Conservation (phyloP, 2,113 vertebrate genomes). For the Mormyrus iriodes region DNA sequence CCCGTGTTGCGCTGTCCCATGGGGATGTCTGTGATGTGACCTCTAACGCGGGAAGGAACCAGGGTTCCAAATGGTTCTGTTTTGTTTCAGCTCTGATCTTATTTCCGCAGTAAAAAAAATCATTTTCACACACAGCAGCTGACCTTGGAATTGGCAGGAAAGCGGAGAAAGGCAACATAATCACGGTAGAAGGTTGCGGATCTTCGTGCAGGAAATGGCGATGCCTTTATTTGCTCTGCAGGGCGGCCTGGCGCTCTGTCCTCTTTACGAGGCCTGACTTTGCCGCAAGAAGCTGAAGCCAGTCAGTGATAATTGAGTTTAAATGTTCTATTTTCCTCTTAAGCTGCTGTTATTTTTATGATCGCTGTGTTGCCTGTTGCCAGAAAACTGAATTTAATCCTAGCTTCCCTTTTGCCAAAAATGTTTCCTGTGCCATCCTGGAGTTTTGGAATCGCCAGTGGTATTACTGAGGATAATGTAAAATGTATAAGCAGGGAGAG, state of each 20-base stretch:
- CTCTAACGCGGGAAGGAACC: constrained; percentile 4
- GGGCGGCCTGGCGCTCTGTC: too few relatives aligned
- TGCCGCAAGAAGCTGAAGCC: background rate
- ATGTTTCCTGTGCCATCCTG: background rate
- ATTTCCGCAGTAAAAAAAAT: background rate
- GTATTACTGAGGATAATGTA: background rate
- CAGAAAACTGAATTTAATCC: background rate
- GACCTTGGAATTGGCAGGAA: constrained; percentile 14
- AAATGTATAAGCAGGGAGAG: background rate
- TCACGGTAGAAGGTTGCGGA: background rate
- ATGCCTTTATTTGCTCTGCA: background rate
- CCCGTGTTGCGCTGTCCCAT: background rate
- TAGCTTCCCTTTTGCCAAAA: background rate
- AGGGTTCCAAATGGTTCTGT: background rate
- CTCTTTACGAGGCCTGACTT: background rate
- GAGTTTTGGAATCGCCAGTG: background rate
- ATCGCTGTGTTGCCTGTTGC: background rate
- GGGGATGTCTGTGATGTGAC: constrained; percentile 16
- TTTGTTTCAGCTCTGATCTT: background rate
- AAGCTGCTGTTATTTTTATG: background rate
- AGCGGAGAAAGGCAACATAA: background rate
- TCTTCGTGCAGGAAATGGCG: background rate
- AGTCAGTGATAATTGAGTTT: constrained; percentile 11
- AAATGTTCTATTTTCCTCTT: constrained; percentile 24
- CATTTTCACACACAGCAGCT: background rate